Base-by-base conservation (phyloP, 2,797 vertebrate species). In the Sylvilagus floridanus region DNA sequence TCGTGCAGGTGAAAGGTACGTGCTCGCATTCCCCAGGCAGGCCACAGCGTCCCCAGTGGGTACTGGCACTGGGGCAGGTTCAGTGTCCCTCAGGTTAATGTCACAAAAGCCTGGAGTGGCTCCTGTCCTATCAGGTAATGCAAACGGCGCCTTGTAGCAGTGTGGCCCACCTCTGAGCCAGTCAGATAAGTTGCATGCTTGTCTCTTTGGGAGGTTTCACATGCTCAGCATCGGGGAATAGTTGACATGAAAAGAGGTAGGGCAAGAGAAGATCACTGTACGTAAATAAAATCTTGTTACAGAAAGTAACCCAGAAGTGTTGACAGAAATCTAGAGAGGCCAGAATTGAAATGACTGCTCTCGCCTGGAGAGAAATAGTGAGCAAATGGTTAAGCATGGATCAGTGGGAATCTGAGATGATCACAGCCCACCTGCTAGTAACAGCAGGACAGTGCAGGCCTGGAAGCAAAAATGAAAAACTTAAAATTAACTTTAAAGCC, bases 1-100 rank as follows among this genome's bases (percentile, higher is more conserved):
- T 99, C 0, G 98, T 99, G 26, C 99, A 99, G 98, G 99, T 99
- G 99, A 99, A 99, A 99, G 99, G 99, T 99, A 98, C 88, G 97
- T 93, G 28, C 5, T 42, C 57, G 19, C 24, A 14, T 87, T 85
- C 57, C 42, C 17, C 26, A 19, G 62, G 50, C 4, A 65, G 5
- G 7, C 0, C 81, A 7, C 7, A 76, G 7, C 65, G 19, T 4
- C 0, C 47, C 1, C 0, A 47, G 35, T 19, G 30, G 42, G 30
- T 65, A 19, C 54, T 78, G n/a, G 10, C 57, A 28, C 79, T 84
- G 28, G 87, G 66, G 65, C 37, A 69, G 52, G 16, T 47, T 75
- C 26, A 35, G 37, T 52, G 16, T 8, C 66, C 52, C 17, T 73
- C 30, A 60, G 75, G 50, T 14, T 69, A 81, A 30, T 35, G 75